Evolutionary conservation across 2,888 invertebrate species (phyloP), one percentile per base, ranked within the genome.

Genomic region (Sialis lutaria): DNA sequence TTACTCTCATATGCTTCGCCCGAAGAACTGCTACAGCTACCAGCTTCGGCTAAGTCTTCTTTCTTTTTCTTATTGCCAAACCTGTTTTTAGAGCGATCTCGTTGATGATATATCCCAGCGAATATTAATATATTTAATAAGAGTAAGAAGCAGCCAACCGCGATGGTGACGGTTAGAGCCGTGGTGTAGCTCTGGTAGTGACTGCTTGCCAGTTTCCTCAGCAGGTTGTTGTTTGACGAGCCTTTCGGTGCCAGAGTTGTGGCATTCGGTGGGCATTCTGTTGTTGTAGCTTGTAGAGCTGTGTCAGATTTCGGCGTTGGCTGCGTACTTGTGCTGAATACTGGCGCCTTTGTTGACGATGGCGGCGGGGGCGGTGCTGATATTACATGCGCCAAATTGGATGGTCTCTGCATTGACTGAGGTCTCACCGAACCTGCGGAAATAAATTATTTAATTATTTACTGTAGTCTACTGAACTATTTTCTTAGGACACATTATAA

Each of bases 131-230:
- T 79, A 59, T 89, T 89, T 31, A 89, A 70, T 32, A 88, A 69
- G 6, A 89, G 68, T 6, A 89, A 71, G 54, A 88, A 86, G 57
- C 87, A 86, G 1, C 87, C 88, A 6, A 88, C 86, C 1, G 83
- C 86, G 51, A 89, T 86, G 1, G 90, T 90, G 32, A 90, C 86
- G 6, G 88, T 84, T 12, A 91, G 68, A 0, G 90, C 90, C 0
- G 89, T 88, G 6, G 89, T 87, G 62, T 90, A 89, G 50, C 85
- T 88, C 60, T 88, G 88, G 58, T 87, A 87, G 57, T 88, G 87
- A 50, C 81, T 83, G 8, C 79, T 79, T n/a, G 85, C 82, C 6
- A 86, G 68, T 43, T 85, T 78, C 35, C 84, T 76, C 42, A 85
- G 67, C 4, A 87, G 69, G 51, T 84, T 81, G 58, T 77, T 72